Percentiles rank a stretch among this genome's conserved stretches.
These are phyloP conservation scores for Prolemur simus DNA, from an alignment of 2,113 vertebrate genomes.

Conservation along the genomic window DNA sequence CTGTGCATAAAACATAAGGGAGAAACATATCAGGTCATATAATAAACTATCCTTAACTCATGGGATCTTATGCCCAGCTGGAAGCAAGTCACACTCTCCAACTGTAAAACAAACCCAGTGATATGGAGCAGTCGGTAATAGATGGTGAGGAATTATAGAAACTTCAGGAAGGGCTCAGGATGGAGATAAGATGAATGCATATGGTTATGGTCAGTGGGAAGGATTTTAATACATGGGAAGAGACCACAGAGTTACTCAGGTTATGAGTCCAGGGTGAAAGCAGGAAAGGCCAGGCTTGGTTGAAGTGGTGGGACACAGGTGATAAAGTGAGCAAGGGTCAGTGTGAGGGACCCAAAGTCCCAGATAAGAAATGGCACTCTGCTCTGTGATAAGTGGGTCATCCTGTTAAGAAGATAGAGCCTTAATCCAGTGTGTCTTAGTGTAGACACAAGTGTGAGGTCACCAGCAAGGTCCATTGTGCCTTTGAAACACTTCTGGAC, in stretches of 20 bases:
- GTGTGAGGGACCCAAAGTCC: neutral
- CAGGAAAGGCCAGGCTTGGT: neutral
- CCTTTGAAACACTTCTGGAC: neutral
- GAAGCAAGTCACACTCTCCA: neutral
- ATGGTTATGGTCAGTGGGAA: fast-evolving
- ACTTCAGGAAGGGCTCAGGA: neutral
- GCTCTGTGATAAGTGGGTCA: neutral
- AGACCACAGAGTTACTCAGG: too few relatives aligned
- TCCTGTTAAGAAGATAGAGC: neutral
- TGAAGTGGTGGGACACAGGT: neutral
- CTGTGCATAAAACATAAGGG: neutral
- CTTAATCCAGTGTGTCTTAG: neutral
- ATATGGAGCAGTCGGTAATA: neutral
- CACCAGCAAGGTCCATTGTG: neutral
- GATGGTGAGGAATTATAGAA: neutral
- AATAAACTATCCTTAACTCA: neutral
- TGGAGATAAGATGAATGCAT: neutral
- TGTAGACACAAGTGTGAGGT: neutral
- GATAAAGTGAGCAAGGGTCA: neutral
- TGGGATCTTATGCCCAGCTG: neutral
- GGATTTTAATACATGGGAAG: neutral
- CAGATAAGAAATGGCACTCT: neutral
- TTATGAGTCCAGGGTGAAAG: neutral
- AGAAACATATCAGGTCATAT: neutral
- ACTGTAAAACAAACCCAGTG: neutral